These are phyloP conservation scores for Caenorhabditis latens DNA, from an alignment of 1,140 invertebrate genomes.

Conservation along the genomic window DNA sequence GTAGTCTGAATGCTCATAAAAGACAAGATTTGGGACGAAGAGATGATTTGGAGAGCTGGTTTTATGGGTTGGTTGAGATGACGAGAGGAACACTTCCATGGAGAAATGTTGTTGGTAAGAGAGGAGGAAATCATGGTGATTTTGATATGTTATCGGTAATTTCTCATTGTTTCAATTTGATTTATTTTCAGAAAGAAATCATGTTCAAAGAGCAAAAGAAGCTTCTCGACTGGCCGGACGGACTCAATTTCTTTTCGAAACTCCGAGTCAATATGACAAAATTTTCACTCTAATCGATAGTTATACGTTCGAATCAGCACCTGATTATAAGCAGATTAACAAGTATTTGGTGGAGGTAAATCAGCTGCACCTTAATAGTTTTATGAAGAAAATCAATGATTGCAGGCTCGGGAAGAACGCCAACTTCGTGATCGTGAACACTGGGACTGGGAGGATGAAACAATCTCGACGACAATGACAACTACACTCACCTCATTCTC, in stretches of 20 bases:
- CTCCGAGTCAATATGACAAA: slow-evolving; percentile 63
- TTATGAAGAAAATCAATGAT: too few relatives aligned
- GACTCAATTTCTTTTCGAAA: slow-evolving; percentile 64
- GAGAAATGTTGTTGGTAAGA: slow-evolving; percentile 58
- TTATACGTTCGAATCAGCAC: slow-evolving; percentile 56
- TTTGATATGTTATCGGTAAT: background rate
- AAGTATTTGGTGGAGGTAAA: slow-evolving; percentile 57
- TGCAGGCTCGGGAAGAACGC: slow-evolving; percentile 42
- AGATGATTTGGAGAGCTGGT: slow-evolving; percentile 68
- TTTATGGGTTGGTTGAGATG: slow-evolving; percentile 72
- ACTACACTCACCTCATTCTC: slow-evolving; percentile 58
- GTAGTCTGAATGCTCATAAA: slow-evolving; percentile 63
- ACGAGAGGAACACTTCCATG: slow-evolving; percentile 70
- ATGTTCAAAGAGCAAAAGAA: slow-evolving; percentile 61
- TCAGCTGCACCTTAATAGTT: too few relatives aligned
- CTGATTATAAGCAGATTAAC: slow-evolving; percentile 59
- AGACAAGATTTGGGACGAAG: slow-evolving; percentile 61
- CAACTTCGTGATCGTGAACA: slow-evolving; percentile 56
- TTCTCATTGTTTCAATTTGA: background rate
- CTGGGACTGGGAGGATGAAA: slow-evolving; percentile 66
- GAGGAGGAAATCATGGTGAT: background rate
- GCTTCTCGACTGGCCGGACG: slow-evolving; percentile 42
- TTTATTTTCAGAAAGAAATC: slow-evolving; percentile 56
- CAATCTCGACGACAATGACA: slow-evolving; percentile 20
- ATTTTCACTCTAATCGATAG: slow-evolving; percentile 64